phyloP scores from a whole-genome alignment of 1,140 invertebrate genomes.

The Sinella curviseta region DNA sequence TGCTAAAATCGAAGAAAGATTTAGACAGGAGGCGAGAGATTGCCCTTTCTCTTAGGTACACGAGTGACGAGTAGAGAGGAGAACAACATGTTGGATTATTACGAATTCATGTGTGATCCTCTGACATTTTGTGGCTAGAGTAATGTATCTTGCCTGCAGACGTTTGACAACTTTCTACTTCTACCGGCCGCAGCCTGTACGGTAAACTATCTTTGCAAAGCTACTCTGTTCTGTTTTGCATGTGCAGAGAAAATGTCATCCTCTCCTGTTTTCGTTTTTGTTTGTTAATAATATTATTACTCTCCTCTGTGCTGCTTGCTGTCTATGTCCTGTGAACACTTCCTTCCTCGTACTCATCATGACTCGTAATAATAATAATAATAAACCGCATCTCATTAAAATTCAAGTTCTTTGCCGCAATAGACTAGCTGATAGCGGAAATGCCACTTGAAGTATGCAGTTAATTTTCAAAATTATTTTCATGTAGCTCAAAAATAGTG shows the following conservation, averaged over 20 bases:
- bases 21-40: no score
- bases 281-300: not conserved
- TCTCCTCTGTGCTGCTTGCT: not conserved
- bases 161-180: conserved; percentile 16
- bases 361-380: not conserved
- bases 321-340: not conserved
- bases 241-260: not conserved
- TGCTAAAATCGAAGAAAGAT: no score
- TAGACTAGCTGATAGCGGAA: not conserved
- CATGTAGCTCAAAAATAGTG: no score
- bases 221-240: not conserved
- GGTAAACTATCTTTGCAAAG: no score
- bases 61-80: no score
- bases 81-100: no score
- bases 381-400: not conserved
- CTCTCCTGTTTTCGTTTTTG: not conserved
- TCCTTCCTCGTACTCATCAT: not conserved
- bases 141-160: not conserved
- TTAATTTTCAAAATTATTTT: no score
- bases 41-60: no score
- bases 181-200: no score
- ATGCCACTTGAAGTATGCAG: not conserved
- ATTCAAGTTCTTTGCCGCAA: not conserved
- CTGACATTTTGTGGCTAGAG: not conserved
- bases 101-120: not conserved